Evolutionary conservation across 2,797 vertebrate species (phyloP), one percentile per base, ranked within the genome.

Genomic region (Enteromius mattozi): DNA sequence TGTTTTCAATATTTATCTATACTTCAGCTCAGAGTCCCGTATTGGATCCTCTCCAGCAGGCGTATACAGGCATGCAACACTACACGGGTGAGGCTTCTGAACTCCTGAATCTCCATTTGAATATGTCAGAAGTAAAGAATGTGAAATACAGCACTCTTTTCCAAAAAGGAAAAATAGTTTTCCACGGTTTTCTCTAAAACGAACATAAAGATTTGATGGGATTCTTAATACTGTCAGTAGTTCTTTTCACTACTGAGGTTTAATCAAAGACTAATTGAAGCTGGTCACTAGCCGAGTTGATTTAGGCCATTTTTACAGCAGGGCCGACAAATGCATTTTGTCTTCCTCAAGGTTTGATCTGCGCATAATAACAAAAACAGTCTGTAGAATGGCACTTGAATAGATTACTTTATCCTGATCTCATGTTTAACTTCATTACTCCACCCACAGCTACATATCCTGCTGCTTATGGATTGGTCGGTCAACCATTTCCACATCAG

Each of bases 51-150:
- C 94, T 99, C 86, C 97, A 98, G 92, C 97, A 98, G 88, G 97
- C 97, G 0, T 99, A 98, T 1, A 94, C 97, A 0, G 97, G 97
- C 87, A 97, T 99, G 96, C 97, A 98, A 92, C 97, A 99, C 90
- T 98, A 99, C 35, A 98, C 97, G 94, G 97, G 97, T 98, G 85
- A 91, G 94, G 24, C 51, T 24, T 88, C n/a, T 63, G 2, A 68
- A 49, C 35, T 30, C 45, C 33, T 14, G 10, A 72, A 40, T 54
- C 21, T 37, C 54, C 2, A 19, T 33, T 66, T 37, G 17, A 63
- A 19, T 45, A 6, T 83, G 21, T 63, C 21, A 37, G 19, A 21
- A 10, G 19, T 56, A 21, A 47, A 79, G 37, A 71, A 78, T 78
- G 19, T 13, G 35, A 3, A 59, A 30, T 24, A 56, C 0, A 54